Percentiles rank a stretch among this genome's conserved stretches.
phyloP scores from a whole-genome alignment of 2,888 invertebrate species.

The Scaptomyza parva region DNA sequence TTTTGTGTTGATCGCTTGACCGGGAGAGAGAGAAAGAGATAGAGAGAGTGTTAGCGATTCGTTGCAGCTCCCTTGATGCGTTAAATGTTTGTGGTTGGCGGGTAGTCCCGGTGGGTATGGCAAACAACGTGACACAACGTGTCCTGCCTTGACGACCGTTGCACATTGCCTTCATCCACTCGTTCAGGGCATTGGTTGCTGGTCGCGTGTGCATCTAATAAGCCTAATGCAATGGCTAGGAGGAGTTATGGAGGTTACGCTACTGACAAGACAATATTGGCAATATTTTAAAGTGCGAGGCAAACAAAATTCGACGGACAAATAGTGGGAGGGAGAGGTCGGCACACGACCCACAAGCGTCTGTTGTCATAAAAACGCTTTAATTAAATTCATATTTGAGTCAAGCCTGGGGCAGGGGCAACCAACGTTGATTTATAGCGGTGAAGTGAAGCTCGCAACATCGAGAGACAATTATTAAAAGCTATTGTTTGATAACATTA shows the following conservation, averaged over 20 bases:
- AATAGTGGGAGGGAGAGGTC: not conserved
- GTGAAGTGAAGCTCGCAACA: slow-evolving; percentile 24
- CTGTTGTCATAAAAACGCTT: slow-evolving; percentile 77
- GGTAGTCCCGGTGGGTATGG: no score
- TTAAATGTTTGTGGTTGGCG: slow-evolving; percentile 68
- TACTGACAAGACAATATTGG: slow-evolving; percentile 74
- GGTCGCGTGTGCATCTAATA: slow-evolving; percentile 74
- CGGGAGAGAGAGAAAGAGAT: not conserved
- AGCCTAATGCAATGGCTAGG: slow-evolving; percentile 69
- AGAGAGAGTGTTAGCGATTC: slow-evolving; percentile 31
- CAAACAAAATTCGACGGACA: slow-evolving; percentile 14
- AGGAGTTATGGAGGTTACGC: slow-evolving; percentile 45
- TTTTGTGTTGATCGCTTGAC: not conserved
- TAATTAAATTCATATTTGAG: slow-evolving; percentile 83
- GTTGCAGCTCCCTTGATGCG: slow-evolving; percentile 71
- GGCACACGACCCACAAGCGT: slow-evolving; percentile 62
- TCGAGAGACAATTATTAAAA: slow-evolving; percentile 62
- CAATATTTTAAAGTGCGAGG: slow-evolving; percentile 78
- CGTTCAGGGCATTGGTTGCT: slow-evolving; percentile 21
- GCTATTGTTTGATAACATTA: slow-evolving; percentile 64
- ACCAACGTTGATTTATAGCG: slow-evolving; percentile 62
- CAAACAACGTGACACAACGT: slow-evolving; percentile 33
- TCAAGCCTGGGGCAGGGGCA: slow-evolving; percentile 24
- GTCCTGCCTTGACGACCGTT: slow-evolving; percentile 74
- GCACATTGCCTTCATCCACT: slow-evolving; percentile 58